Base-by-base conservation (phyloP, 1,140 invertebrate species). In the Gyrodactylus salaris region DNA sequence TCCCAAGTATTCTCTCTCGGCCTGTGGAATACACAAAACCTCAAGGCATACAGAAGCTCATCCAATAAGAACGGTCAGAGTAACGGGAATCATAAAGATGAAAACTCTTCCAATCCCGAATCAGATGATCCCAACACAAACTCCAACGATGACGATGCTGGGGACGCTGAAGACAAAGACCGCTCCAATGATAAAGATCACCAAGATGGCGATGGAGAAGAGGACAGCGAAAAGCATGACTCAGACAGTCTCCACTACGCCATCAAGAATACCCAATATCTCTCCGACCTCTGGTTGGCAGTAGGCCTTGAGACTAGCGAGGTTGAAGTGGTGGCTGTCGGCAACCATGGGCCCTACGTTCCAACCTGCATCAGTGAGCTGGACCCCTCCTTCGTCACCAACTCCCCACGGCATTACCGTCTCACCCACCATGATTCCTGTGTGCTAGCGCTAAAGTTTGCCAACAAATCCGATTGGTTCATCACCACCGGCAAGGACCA, bases 401-500 rank as follows among this genome's bases (percentile, higher is more conserved):
- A 7, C 7, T 7, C 34, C 7, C 72, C 21, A 25, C 93, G 97
- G 82, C 93, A 95, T 80, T 98, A 97, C 81, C 91, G 96, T 80
- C 84, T 98, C 23, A 88, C 94, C 79, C 83, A 96, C 75, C 94
- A 98, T 82, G 93, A 98, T 81, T 92, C 89, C 74, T 98, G 94
- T 81, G 94, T 98, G 20, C 84, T 98, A 19, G 94, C 92, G 73
- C 84, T 98, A 74, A 86, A 91, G 78, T 98, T 97, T 83, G 91
- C 94, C 27, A 86, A 89, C 25, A 90, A 88, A 80, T 93, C 92
- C 76, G 95, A 98, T 82, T 98, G 93, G 92, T 98, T 98, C 82
- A 90, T 95, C 70, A 93, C 90, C 27, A 98, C 94, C 1, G 94
- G 94, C 75, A 98, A 98, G 82, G 94, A 98, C 78, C 96, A 97